These are phyloP conservation scores for Nibea albiflora DNA, from an alignment of 2,113 vertebrate species.

Conservation along the genomic window DNA sequence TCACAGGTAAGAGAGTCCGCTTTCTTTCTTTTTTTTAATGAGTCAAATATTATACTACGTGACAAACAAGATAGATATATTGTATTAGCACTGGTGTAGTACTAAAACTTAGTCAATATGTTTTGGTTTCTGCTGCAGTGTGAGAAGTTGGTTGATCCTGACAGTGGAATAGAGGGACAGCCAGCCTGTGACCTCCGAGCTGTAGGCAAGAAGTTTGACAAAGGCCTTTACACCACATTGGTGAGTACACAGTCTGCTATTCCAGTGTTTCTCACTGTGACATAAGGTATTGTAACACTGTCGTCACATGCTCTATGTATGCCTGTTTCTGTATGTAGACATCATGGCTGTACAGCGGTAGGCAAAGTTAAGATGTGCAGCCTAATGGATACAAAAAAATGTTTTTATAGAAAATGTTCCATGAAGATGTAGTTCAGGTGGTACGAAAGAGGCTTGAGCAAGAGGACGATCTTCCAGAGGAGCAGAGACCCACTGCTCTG, in stretches of 20 bases:
- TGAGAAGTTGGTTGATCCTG: conserved; percentile 73
- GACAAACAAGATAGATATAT: neutral
- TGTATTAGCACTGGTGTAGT: neutral
- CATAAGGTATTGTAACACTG: neutral
- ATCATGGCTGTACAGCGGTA: too few species aligned
- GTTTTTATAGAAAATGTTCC: conserved; percentile 83
- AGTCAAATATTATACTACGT: neutral
- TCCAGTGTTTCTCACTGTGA: neutral
- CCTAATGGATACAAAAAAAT: neutral
- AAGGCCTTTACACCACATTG: conserved; percentile 89
- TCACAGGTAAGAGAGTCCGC: conserved; percentile 80
- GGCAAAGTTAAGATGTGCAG: neutral
- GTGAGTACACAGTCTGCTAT: conserved; percentile 76
- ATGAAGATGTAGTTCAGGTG: conserved; percentile 86
- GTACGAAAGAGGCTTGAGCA: conserved; percentile 81
- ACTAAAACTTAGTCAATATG: neutral
- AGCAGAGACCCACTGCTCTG: conserved; percentile 82
- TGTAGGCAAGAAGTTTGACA: conserved; percentile 89
- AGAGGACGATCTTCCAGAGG: conserved; percentile 81
- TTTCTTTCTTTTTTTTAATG: neutral
- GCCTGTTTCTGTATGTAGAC: neutral
- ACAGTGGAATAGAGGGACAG: conserved; percentile 71
- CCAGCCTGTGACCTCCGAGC: conserved; percentile 88
- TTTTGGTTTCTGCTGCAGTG: conserved; percentile 79
- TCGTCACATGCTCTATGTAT: neutral